A percentile compares a stretch with the other conserved stretches of the same genome.
phyloP scores from a whole-genome alignment of 1,140 invertebrate species.

The Lanistes nyassanus region DNA sequence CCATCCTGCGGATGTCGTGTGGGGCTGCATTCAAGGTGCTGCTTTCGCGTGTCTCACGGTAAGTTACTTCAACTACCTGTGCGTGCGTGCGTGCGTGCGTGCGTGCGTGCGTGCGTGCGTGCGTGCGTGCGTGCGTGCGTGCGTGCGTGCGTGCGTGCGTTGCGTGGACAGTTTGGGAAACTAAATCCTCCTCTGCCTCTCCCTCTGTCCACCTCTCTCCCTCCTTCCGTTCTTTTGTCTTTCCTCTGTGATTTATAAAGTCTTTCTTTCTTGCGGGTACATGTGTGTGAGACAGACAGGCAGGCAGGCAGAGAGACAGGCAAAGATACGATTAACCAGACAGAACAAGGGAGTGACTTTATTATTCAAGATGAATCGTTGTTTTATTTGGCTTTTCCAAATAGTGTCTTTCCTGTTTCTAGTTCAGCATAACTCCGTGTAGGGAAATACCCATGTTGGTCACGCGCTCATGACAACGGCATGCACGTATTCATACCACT shows the following conservation, averaged over 20 bases:
- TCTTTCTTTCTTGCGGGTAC: too few species aligned
- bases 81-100: not conserved
- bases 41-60: conserved; percentile 9
- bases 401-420: not conserved
- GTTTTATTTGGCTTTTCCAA: not conserved
- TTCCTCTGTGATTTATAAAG: too few species aligned
- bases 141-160: not conserved
- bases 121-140: not conserved
- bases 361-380: not conserved
- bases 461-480: not conserved
- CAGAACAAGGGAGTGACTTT: not conserved
- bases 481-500: not conserved
- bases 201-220: too few species aligned
- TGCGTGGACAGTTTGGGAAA: too few species aligned
- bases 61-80: not conserved
- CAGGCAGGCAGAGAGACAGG: not conserved
- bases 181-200: too few species aligned
- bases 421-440: not conserved
- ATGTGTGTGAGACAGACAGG: not conserved
- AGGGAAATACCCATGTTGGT: not conserved
- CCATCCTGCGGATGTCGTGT: conserved; percentile 8
- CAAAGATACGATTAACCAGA: not conserved
- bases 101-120: not conserved
- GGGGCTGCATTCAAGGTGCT: not conserved
- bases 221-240: too few species aligned